Evolutionary conservation across 2,888 invertebrate genomes (phyloP), one percentile per base, ranked within the genome.

Genomic region (Lasiommata megera): DNA sequence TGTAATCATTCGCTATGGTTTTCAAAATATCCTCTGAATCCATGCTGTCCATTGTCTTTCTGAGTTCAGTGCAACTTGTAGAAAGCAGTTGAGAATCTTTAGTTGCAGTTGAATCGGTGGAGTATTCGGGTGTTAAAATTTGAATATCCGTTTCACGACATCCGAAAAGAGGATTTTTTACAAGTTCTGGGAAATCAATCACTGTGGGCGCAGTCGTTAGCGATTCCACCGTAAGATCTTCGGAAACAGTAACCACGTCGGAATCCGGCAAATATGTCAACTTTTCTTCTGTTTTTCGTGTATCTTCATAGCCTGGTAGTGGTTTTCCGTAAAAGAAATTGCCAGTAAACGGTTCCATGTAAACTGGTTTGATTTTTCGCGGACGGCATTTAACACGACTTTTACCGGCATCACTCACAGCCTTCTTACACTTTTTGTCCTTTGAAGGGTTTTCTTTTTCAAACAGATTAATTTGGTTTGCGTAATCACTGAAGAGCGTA

Each of bases 401-500:
- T 76, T 82, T 86, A 56, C 78, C 80, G 61, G 80, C 82, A 73
- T 87, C 87, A 77, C 86, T 89, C 65, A 77, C 77, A 44, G 84
- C 73, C 70, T 87, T 89, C 66, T 79, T 85, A 71, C 85, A 87
- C 74, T 80, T 85, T 67, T 79, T 85, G 54, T 67, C 77, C 52
- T 73, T 77, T 18, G 72, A 67, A 12, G 57, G 38, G 62, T 72
- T 80, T 57, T 82, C 82, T 63, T 78, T 84, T 58, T 91, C 90
- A 65, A 92, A 92, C 43, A 92, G 70, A 59, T 83, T 73, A 67
- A 92, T 83, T 75, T 92, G 91, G 65, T 88, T 91, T 7, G 82
- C 76, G 70, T 91, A 92, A 67, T 92, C 91, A 74, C 91, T 92
- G 73, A 92, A 91, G 48, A 92, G 80, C 31, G 91, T 92, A 0